These are phyloP conservation scores for Tribolium castaneum DNA, from an alignment of 1,140 invertebrate species.

Conservation along the genomic window DNA sequence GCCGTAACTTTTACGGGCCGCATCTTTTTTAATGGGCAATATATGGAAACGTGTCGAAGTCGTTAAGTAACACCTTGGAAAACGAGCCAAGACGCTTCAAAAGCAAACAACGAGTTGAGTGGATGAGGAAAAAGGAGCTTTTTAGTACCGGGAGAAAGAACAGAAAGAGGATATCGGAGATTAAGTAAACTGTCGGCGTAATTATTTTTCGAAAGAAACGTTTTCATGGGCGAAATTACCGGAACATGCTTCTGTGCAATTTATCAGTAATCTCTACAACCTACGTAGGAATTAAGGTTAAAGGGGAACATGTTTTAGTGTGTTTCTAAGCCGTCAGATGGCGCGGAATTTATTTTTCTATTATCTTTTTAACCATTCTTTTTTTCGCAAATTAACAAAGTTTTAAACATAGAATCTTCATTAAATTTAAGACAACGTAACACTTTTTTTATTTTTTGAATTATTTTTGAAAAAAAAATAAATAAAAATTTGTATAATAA, in stretches of 20 bases:
- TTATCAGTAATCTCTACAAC: not conserved
- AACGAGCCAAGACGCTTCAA: not conserved
- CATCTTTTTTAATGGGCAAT: constrained; percentile 9
- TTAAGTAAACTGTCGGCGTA: not conserved
- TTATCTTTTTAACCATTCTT: no score
- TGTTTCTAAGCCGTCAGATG: no score
- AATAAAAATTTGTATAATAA: no score
- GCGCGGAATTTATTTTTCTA: no score
- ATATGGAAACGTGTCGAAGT: constrained; percentile 11
- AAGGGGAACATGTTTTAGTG: no score
- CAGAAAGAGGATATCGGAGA: not conserved
- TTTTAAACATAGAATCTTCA: no score
- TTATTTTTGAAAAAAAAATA: no score
- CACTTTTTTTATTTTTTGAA: no score
- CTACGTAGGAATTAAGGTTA: not conserved
- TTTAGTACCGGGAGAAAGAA: not conserved
- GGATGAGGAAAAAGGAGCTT: not conserved
- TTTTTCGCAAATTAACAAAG: no score
- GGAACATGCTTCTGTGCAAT: not conserved
- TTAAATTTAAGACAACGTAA: no score
- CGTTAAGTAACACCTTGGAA: constrained; percentile 9
- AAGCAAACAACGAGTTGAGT: not conserved
- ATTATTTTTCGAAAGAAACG: not conserved
- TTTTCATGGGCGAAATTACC: not conserved
- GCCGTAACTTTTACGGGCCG: constrained; percentile 18